Conservation (phyloP, 2,888 invertebrate species). For the Pseudococcus longispinus region DNA sequence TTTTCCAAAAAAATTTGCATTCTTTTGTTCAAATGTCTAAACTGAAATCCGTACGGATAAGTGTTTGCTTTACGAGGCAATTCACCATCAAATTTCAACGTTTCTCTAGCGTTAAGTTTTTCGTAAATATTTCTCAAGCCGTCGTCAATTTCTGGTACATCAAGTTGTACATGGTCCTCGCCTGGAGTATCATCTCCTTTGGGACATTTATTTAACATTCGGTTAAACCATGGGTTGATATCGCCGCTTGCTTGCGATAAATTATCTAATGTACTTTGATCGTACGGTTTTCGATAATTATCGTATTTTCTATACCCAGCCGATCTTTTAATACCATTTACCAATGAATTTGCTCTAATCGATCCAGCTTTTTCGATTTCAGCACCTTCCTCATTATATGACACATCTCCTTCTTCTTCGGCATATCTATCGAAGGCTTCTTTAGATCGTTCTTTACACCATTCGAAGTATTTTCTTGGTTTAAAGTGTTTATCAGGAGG, state of each 20-base stretch:
- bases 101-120: not conserved
- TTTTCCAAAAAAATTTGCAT: not conserved
- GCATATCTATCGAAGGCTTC: not conserved
- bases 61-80: not conserved
- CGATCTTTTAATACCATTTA: not conserved
- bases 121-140: not conserved
- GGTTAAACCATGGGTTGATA: not conserved
- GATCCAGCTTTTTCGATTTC: not conserved
- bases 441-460: slow-evolving; percentile 12
- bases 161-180: not conserved
- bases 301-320: not conserved
- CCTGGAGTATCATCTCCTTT: not conserved
- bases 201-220: not conserved
- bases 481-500: not conserved
- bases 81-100: not conserved
- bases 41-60: not conserved
- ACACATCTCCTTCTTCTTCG: not conserved
- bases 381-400: not conserved
- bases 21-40: not conserved
- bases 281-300: not conserved
- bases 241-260: not conserved
- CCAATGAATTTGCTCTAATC: not conserved
- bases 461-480: not conserved
- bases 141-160: not conserved
- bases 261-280: not conserved